These are phyloP conservation scores for Panzeria rudis DNA, from an alignment of 2,888 invertebrate species.

Conservation along the genomic window DNA sequence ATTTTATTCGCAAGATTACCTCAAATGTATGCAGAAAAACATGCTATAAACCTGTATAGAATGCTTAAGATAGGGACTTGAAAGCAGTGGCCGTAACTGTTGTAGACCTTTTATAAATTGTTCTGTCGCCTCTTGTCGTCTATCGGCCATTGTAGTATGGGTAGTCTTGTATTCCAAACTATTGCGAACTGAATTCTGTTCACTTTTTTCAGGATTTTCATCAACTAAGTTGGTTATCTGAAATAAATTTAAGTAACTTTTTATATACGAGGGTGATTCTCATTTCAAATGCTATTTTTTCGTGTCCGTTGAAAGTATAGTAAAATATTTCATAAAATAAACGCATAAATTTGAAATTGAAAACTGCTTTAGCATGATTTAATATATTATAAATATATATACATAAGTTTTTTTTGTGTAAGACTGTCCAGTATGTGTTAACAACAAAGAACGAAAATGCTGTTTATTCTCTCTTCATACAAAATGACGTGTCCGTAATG, in stretches of 20 bases:
- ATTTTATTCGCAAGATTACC: slow-evolving; percentile 79
- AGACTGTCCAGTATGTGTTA: too few species aligned
- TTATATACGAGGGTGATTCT: not conserved
- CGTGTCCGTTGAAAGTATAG: too few species aligned
- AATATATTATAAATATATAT: too few species aligned
- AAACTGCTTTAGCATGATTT: too few species aligned
- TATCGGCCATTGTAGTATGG: slow-evolving; percentile 42
- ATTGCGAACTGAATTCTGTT: slow-evolving; percentile 48
- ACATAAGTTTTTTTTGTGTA: too few species aligned
- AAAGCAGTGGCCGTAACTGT: slow-evolving; percentile 88
- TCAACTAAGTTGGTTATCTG: slow-evolving; percentile 78
- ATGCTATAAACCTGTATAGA: slow-evolving; percentile 87
- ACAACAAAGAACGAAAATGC: too few species aligned
- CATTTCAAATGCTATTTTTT: too few species aligned
- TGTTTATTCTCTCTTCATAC: too few species aligned
- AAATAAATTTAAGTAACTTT: not conserved
- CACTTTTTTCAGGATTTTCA: slow-evolving; percentile 75
- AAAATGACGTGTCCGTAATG: too few species aligned
- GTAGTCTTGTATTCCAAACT: slow-evolving; percentile 26
- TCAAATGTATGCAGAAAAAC: slow-evolving; percentile 87
- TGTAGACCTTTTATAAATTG: slow-evolving; percentile 84
- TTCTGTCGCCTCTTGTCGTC: slow-evolving; percentile 15
- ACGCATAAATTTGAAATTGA: too few species aligned
- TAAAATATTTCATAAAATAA: too few species aligned
- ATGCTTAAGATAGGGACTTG: slow-evolving; percentile 86